A percentile compares a stretch with the other conserved stretches of the same genome.
phyloP scores from a whole-genome alignment of 2,888 invertebrate species.

The Cantharis lateralis region DNA sequence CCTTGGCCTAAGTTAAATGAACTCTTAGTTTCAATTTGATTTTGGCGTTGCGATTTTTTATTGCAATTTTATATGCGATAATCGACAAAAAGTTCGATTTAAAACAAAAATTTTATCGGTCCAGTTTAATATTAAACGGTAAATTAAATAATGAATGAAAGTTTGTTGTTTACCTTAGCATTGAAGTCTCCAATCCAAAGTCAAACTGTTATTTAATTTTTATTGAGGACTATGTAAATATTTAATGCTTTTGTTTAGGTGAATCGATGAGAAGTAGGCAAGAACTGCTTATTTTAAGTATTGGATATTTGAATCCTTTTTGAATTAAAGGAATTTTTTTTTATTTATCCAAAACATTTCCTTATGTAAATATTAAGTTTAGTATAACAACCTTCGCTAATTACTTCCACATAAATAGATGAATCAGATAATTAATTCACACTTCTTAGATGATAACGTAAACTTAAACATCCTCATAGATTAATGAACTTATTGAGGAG shows the following conservation, averaged over 20 bases:
- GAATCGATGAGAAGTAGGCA: background rate
- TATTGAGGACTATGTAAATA: background rate
- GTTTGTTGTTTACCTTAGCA: background rate
- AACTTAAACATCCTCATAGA: background rate
- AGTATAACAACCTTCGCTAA: background rate
- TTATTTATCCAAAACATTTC: background rate
- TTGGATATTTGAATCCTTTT: background rate
- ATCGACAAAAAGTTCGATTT: background rate
- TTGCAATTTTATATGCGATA: background rate
- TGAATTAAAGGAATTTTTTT: background rate
- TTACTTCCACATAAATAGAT: background rate
- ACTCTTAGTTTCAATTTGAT: background rate
- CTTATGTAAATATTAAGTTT: background rate
- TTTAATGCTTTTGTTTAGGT: background rate
- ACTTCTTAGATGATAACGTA: background rate
- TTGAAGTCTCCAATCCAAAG: background rate
- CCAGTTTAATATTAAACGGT: background rate
- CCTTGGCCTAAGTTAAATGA: conserved; percentile 14
- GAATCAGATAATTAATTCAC: background rate
- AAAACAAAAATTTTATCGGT: background rate
- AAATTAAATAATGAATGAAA: background rate
- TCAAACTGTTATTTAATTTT: background rate
- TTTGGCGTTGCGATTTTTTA: conserved; percentile 2
- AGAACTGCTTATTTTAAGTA: background rate
- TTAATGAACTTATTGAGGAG: background rate